phyloP scores from a whole-genome alignment of 2,888 invertebrate species.

The Sabellastarte sp. region DNA sequence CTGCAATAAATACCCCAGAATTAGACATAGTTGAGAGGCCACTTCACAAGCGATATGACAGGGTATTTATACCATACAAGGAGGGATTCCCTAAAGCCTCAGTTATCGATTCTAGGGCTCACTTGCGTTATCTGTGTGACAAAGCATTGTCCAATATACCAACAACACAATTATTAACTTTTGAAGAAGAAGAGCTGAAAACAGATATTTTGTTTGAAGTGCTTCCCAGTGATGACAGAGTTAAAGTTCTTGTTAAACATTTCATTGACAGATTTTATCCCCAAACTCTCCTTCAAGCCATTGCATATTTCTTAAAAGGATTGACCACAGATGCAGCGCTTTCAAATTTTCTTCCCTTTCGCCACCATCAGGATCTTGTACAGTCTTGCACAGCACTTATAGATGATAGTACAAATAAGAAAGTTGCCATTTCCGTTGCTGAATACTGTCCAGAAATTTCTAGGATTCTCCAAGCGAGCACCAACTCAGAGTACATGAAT shows the following conservation, averaged over 20 bases:
- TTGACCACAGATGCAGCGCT: neutral
- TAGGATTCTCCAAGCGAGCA: neutral
- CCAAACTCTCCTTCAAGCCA: no score
- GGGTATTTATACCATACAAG: slow-evolving; percentile 2
- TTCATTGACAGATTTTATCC: no score
- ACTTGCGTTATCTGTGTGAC: no score
- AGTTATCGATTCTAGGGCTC: no score
- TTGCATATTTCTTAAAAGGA: no score
- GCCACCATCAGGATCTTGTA: neutral
- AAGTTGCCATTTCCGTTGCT: neutral
- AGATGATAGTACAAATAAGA: neutral
- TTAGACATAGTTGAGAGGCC: neutral
- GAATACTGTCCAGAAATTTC: neutral
- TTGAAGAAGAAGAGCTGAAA: no score
- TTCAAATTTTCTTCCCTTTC: neutral
- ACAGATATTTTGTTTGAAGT: no score
- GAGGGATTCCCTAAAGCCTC: no score
- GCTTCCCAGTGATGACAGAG: no score
- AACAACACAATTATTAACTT: no score
- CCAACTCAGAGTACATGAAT: neutral
- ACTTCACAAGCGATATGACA: slow-evolving; percentile 3
- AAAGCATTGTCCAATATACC: no score
- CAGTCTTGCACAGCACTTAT: neutral
- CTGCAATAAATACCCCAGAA: neutral
- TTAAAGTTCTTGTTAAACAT: no score